A percentile compares a stretch with the other conserved stretches of the same genome.
These are phyloP conservation scores for Tortrix viridana DNA, from an alignment of 2,888 invertebrate species.

Conservation along the genomic window DNA sequence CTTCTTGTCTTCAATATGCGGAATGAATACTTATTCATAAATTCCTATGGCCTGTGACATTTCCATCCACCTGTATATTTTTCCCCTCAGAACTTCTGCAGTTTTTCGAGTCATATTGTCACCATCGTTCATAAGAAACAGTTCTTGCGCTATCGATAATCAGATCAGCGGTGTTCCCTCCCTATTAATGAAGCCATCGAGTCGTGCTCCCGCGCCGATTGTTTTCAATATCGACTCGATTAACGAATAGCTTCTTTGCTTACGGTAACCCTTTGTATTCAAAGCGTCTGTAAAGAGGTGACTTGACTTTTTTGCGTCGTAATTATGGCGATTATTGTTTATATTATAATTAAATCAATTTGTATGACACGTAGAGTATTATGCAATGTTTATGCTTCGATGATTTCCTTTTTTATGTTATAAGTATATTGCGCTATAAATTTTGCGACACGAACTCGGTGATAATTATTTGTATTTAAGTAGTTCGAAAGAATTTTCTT, in stretches of 20 bases:
- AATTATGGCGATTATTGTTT: slow-evolving; percentile 69
- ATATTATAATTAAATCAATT: slow-evolving; percentile 47
- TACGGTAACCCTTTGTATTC: slow-evolving; percentile 71
- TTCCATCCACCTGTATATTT: too few relatives aligned
- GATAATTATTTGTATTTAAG: not conserved
- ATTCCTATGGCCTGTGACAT: too few relatives aligned
- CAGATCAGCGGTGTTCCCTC: slow-evolving; percentile 47
- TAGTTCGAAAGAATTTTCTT: not conserved
- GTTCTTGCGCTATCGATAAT: slow-evolving; percentile 45
- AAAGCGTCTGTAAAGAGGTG: slow-evolving; percentile 49
- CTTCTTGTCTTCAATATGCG: too few relatives aligned
- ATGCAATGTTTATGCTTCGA: slow-evolving; percentile 29
- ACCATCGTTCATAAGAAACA: not conserved
- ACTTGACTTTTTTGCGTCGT: slow-evolving; percentile 65
- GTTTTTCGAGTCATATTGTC: not conserved
- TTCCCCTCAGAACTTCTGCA: too few relatives aligned
- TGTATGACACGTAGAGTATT: slow-evolving; percentile 23
- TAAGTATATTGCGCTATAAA: slow-evolving; percentile 5
- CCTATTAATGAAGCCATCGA: slow-evolving; percentile 47
- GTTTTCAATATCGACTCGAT: slow-evolving; percentile 81
- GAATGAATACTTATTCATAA: too few relatives aligned
- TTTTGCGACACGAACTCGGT: not conserved
- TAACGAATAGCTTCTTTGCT: slow-evolving; percentile 73
- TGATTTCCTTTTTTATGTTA: slow-evolving; percentile 4
- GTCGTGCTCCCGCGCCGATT: slow-evolving; percentile 82